A percentile compares a stretch with the other conserved stretches of the same genome.
phyloP scores from a whole-genome alignment of 2,797 vertebrate species.

The Odontamblyopus rebecca region DNA sequence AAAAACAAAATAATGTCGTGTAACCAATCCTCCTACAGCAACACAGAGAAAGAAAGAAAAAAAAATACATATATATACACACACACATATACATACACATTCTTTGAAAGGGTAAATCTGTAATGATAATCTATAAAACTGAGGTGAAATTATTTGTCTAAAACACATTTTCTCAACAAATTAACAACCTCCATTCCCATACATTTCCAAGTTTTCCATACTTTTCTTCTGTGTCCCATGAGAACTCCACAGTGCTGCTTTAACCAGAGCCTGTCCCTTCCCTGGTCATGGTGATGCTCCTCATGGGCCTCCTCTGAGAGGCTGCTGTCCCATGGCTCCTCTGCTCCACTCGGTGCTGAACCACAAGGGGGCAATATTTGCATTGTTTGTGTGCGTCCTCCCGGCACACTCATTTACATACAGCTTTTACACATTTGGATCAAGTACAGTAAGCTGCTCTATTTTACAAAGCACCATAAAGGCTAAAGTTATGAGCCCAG shows the following conservation, averaged over 20 bases:
- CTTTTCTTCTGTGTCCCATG: background rate
- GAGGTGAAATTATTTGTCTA: background rate
- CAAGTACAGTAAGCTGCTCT: conserved; percentile 78
- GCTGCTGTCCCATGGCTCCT: conserved; percentile 41
- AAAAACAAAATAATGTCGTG: no score
- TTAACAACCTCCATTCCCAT: background rate
- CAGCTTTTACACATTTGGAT: conserved; percentile 76
- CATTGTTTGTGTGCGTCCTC: conserved; percentile 75
- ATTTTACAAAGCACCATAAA: conserved; percentile 76
- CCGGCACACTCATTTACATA: conserved; percentile 69
- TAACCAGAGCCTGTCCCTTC: background rate
- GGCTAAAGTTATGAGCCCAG: conserved; percentile 44
- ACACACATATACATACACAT: no score
- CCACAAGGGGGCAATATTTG: conserved; percentile 98
- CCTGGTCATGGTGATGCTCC: background rate
- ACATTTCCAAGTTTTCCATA: no score
- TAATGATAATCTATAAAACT: background rate
- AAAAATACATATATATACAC: no score
- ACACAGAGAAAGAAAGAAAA: no score
- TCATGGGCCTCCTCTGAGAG: conserved; percentile 3
- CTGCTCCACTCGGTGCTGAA: conserved; percentile 49
- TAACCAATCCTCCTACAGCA: no score
- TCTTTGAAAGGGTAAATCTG: background rate
- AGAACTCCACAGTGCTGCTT: background rate
- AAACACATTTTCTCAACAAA: background rate